A percentile compares a stretch with the other conserved stretches of the same genome.
phyloP scores from a whole-genome alignment of 1,140 invertebrate species.

The Pemphigus obesinymphae region DNA sequence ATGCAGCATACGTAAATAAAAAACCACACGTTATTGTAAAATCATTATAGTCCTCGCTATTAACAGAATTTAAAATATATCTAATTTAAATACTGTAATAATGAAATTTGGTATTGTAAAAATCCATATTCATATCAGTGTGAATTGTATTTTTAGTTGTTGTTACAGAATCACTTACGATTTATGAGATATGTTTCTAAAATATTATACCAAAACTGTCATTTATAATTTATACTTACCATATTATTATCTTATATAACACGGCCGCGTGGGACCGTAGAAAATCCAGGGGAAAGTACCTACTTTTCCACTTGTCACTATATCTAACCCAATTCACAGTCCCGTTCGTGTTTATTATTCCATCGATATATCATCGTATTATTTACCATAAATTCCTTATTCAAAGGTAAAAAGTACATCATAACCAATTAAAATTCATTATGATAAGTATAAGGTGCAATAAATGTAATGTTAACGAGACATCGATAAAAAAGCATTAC shows the following conservation, averaged over 20 bases:
- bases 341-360: background rate
- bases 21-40: too few relatives aligned
- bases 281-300: background rate
- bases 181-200: background rate
- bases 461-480: too few relatives aligned
- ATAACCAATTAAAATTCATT: background rate
- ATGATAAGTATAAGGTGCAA: too few relatives aligned
- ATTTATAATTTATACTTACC: slow-evolving; percentile 3
- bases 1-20: too few relatives aligned
- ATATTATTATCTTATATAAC: background rate
- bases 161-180: background rate
- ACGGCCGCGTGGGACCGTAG: background rate
- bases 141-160: background rate
- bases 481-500: too few relatives aligned
- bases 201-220: background rate
- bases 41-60: too few relatives aligned
- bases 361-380: background rate
- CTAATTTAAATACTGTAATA: too few relatives aligned
- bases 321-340: background rate
- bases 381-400: slow-evolving; percentile 3
- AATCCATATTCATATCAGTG: too few relatives aligned
- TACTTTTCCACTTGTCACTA: background rate
- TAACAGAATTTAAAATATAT: too few relatives aligned
- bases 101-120: too few relatives aligned
- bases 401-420: background rate